phyloP scores from a whole-genome alignment of 2,113 vertebrate genomes.

The Phyllostomus hastatus region DNA sequence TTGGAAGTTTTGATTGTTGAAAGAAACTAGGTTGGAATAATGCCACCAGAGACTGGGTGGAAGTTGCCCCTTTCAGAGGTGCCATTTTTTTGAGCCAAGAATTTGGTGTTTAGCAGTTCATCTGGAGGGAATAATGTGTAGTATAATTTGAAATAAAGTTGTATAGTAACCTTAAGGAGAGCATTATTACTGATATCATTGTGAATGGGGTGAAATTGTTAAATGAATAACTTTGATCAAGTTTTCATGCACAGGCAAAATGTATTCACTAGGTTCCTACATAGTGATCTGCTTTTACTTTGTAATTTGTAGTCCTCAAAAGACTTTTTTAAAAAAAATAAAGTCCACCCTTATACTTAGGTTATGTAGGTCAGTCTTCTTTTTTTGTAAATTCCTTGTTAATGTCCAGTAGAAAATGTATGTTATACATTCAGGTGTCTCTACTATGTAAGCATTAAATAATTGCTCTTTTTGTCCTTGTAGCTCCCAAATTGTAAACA shows the following conservation, averaged over 20 bases:
- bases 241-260: conserved; percentile 50
- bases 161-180: conserved; percentile 44
- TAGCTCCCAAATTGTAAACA: conserved; percentile 8
- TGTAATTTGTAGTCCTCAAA: conserved; percentile 74
- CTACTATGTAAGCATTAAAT: conserved; percentile 31
- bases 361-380: conserved; percentile 36
- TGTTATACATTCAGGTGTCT: neutral
- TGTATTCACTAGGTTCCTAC: conserved; percentile 72
- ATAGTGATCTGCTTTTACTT: conserved; percentile 71
- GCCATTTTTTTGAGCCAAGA: conserved; percentile 59
- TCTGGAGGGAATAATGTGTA: conserved; percentile 48
- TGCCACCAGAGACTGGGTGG: conserved; percentile 14
- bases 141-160: conserved; percentile 44
- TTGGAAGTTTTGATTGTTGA: neutral
- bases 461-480: neutral
- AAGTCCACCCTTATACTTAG: conserved; percentile 76
- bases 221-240: conserved; percentile 52
- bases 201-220: conserved; percentile 53
- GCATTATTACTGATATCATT: conserved; percentile 55
- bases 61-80: conserved; percentile 66
- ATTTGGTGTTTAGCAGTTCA: conserved; percentile 30
- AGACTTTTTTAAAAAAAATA: conserved; percentile 71
- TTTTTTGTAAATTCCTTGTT: conserved; percentile 29
- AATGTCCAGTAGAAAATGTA: neutral
- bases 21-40: conserved; percentile 42